Evolutionary conservation across 2,113 vertebrate species (phyloP).

Genomic region (Sinocyclocheilus rhinocerous): DNA sequence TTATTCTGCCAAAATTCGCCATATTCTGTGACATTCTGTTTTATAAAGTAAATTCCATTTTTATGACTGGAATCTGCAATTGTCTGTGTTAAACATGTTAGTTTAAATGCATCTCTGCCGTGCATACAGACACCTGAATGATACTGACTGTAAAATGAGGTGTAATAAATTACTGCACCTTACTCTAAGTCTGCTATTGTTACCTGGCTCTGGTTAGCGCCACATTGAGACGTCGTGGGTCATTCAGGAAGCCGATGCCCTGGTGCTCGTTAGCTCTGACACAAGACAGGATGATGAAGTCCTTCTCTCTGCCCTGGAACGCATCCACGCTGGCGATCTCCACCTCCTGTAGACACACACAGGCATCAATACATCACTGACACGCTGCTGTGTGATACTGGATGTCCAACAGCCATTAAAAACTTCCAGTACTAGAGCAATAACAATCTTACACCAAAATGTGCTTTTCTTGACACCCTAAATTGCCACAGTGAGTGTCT

Average conservation of each 20-base stretch:
- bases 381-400: background rate
- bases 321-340: constrained; percentile 98
- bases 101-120: background rate
- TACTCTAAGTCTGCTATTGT: background rate
- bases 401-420: background rate
- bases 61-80: no score
- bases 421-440: background rate
- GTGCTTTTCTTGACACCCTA: background rate
- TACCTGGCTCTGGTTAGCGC: constrained; percentile 95
- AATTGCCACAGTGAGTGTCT: background rate
- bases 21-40: no score
- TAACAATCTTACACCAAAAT: no score
- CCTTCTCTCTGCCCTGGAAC: constrained; percentile 97
- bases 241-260: constrained; percentile 96
- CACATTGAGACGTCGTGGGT: constrained; percentile 96
- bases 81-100: no score
- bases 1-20: no score
- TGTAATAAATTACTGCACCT: no score
- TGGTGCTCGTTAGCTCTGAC: constrained; percentile 98
- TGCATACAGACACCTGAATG: background rate
- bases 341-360: constrained; percentile 82
- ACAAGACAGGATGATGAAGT: constrained; percentile 98
- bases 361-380: background rate
- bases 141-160: background rate
- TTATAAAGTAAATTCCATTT: no score